Base-by-base conservation (phyloP, 2,797 vertebrate species). In the Mergus octosetaceus region DNA sequence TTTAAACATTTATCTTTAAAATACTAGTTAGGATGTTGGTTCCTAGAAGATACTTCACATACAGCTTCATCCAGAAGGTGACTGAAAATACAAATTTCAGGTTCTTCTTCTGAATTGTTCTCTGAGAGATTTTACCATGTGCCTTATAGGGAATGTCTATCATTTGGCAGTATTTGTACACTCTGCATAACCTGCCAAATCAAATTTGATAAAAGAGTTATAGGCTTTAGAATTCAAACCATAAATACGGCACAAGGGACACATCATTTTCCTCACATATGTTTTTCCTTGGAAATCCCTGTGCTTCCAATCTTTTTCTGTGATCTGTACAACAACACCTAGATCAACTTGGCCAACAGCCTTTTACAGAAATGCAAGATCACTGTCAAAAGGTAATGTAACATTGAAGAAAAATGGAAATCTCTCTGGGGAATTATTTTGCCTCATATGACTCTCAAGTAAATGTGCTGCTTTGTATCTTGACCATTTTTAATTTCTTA, bases 381-480 rank as follows among this genome's bases (percentile, higher is more conserved):
- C 45, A 70, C 76, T 94, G 74, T 69, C 93, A 94, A 90, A 74
- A 92, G 58, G 89, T 74, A 95, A 89, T 57, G 49, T 65, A 85
- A 89, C 85, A 95, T 9, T 30, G 62, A 95, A 94, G 58, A 95
- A 83, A 49, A 87, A 36, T 45, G 39, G 56, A 36, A 92, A 87
- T 0, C 0, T 66, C 49, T 76, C 75, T 66, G 28, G 78, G 36
- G 54, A 83, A 61, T 71, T 71, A 74, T 85, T 94, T 65, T 87
- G 17, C 57, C 84, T 94, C 47, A 18, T 65, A 87, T 73, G 95
- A 88, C 94, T 34, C 77, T 94, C 66, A 95, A 47, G 51, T 30
- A 61, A 70, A 62, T 39, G 15, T 47, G 21, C 21, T 47, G 3
- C 4, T 75, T 91, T 68, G 9, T 47, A 39, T 72, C 72, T 15